A percentile compares a stretch with the other conserved stretches of the same genome.
Evolutionary conservation across 2,888 invertebrate species (phyloP).

Genomic region (Amblyjoppa fuscipennis): DNA sequence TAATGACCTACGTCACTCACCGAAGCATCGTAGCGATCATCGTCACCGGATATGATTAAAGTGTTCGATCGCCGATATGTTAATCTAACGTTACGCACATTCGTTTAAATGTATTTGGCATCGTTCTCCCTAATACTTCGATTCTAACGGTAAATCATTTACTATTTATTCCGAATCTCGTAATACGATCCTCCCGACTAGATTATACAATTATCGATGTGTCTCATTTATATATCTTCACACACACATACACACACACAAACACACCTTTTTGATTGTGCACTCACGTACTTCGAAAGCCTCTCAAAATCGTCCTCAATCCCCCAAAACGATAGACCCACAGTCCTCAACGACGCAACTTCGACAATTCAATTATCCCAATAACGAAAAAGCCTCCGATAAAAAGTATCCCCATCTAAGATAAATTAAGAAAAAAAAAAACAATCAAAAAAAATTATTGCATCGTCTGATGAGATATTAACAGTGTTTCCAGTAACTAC

Average conservation of each 20-base stretch:
- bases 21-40: slow-evolving; percentile 1
- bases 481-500: neutral
- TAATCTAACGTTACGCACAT: slow-evolving; percentile 54
- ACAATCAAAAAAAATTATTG: neutral
- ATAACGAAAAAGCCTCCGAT: neutral
- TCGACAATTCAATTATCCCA: slow-evolving; percentile 1
- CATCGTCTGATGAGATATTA: neutral
- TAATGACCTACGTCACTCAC: neutral
- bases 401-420: neutral
- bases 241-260: too few species aligned
- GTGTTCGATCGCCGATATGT: slow-evolving; percentile 23
- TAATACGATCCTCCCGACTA: slow-evolving; percentile 43
- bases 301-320: neutral
- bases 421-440: neutral
- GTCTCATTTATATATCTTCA: neutral
- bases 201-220: slow-evolving; percentile 42
- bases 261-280: slow-evolving; percentile 67
- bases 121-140: slow-evolving; percentile 60
- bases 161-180: slow-evolving; percentile 9
- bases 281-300: slow-evolving; percentile 69
- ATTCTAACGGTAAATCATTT: slow-evolving; percentile 11
- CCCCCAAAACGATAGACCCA: neutral
- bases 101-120: slow-evolving; percentile 61
- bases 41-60: neutral
- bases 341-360: neutral